Conservation (phyloP, 2,888 invertebrate species). For the Escarpia spicata region DNA sequence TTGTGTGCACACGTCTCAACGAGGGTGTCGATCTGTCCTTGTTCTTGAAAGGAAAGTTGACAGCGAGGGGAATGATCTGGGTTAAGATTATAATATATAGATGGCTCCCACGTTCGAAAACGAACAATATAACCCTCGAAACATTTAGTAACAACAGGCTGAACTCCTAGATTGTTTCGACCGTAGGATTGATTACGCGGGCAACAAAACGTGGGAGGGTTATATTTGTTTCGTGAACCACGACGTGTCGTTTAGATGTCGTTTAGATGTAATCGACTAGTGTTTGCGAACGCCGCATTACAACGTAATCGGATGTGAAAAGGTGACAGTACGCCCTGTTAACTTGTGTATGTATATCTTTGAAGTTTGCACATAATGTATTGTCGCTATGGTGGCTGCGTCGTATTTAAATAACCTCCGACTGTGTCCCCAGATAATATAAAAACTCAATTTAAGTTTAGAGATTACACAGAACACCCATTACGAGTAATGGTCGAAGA, state of each 20-base stretch:
- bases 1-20: no score
- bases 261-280: background rate
- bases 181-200: background rate
- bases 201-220: background rate
- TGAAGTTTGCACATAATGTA: background rate
- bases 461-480: background rate
- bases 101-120: background rate
- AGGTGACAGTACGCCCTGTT: background rate
- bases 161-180: background rate
- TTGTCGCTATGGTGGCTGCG: background rate
- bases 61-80: background rate
- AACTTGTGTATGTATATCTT: background rate
- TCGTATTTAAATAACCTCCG: background rate
- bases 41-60: background rate
- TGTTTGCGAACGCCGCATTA: background rate
- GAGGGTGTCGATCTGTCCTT: no score
- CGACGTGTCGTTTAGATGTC: background rate
- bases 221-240: conserved; percentile 9
- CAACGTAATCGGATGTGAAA: background rate
- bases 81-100: background rate
- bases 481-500: background rate
- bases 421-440: background rate
- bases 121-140: background rate
- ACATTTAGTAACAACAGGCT: background rate
- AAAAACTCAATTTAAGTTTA: background rate